Conservation (phyloP, 2,113 vertebrate genomes). For the Orcinus orca region DNA sequence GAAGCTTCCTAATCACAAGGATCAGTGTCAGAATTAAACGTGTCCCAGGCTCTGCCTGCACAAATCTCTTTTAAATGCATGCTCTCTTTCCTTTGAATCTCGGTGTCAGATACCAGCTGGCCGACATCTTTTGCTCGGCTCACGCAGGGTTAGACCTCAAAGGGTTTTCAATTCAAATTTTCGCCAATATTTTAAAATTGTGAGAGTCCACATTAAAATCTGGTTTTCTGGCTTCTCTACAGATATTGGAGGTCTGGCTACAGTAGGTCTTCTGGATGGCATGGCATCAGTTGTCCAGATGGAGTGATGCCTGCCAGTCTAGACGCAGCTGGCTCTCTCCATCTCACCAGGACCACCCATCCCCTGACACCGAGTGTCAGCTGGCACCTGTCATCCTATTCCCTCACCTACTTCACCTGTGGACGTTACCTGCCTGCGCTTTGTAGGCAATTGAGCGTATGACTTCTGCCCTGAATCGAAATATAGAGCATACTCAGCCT, state of each 20-base stretch:
- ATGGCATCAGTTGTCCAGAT: accelerated
- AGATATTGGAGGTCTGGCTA: background rate
- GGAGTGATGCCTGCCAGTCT: background rate
- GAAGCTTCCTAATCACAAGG: background rate
- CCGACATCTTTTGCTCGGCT: background rate
- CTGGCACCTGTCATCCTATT: background rate
- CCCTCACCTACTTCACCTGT: background rate
- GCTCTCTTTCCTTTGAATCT: background rate
- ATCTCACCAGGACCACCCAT: accelerated
- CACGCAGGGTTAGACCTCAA: background rate
- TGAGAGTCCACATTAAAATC: background rate
- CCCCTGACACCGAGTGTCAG: background rate
- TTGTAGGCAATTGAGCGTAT: accelerated
- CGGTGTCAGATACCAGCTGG: background rate
- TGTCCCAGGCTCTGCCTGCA: accelerated
- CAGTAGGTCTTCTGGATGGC: background rate
- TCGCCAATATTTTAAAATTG: background rate
- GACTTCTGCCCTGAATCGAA: background rate
- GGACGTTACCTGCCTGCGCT: background rate
- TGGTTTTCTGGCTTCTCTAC: background rate
- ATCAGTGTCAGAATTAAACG: background rate
- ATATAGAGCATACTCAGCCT: background rate
- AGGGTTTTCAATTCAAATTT: background rate
- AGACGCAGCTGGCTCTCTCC: background rate
- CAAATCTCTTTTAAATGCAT: background rate